Evolutionary conservation across 2,113 vertebrate genomes (phyloP).

Genomic region (Vimba vimba): DNA sequence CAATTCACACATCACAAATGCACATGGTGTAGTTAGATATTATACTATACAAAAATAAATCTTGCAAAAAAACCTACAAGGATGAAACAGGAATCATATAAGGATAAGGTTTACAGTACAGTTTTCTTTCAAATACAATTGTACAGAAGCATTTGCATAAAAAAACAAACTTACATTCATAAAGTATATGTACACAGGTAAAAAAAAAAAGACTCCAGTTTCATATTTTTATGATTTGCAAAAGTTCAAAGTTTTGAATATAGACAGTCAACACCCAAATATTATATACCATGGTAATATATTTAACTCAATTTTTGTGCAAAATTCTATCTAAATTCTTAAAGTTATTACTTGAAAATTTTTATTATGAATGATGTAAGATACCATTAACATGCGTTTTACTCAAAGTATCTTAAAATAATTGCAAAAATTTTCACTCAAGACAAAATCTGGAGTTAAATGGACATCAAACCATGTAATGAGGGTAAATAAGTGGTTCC

Average conservation of each 20-base stretch:
- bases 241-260: neutral
- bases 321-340: neutral
- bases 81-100: neutral
- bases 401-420: neutral
- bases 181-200: neutral
- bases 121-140: neutral
- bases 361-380: neutral
- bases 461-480: neutral
- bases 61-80: neutral
- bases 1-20: neutral
- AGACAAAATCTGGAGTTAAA: neutral
- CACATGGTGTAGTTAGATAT: neutral
- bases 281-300: neutral
- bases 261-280: neutral
- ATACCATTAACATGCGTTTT: neutral
- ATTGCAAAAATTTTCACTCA: neutral
- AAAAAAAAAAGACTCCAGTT: neutral
- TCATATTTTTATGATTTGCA: neutral
- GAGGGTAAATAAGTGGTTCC: neutral
- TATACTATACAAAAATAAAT: constrained; percentile 40
- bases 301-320: neutral
- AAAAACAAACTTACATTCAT: neutral
- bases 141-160: neutral
- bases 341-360: neutral
- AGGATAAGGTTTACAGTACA: constrained; percentile 21